Evolutionary conservation across 1,140 invertebrate genomes (phyloP), one percentile per base, ranked within the genome.

Genomic region (Orchesella cincta): DNA sequence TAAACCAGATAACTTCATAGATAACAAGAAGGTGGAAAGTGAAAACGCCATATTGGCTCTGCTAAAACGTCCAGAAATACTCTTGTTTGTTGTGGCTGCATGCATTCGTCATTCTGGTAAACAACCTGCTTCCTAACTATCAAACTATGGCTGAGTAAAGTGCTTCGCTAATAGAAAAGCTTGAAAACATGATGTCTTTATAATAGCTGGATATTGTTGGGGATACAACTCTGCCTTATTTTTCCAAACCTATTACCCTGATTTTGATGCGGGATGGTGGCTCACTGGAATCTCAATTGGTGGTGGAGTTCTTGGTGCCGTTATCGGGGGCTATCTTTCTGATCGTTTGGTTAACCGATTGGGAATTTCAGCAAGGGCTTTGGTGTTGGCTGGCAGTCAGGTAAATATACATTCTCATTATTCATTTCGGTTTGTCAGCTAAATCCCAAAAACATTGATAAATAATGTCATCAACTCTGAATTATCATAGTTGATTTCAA

Each of bases 181-280:
- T n/a, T n/a, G n/a, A n/a, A n/a, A 12, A 26, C 80, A 85, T 85
- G n/a, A n/a, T n/a, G n/a, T n/a, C n/a, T n/a, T n/a, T n/a, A n/a
- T n/a, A n/a, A 18, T 84, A 92, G 92, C 93, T 82, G 93, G 93
- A 75, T 93, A 94, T 90, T 92, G 91, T 78, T 94, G 94, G 83
- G 93, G 93, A 0, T 95, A 95, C 87, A 94, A 95, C 84, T 93
- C 93, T 14, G 93, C 94, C 85, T 87, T 94, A 28, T 95, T 93
- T 85, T 95, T 94, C 84, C 89, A 93, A 71, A 90, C 90, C 46
- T 94, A 94, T 84, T 94, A 93, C 85, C 93, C 93, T 0, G 92
- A 93, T 79, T 91, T 92, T 77, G 93, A 95, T 87, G 88, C 95
- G 16, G 92, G 93, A 81, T 93, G 93, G 90, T 94, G 93, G 92